Conservation (phyloP, 1,140 invertebrate species). For the Pogonus chalceus region DNA sequence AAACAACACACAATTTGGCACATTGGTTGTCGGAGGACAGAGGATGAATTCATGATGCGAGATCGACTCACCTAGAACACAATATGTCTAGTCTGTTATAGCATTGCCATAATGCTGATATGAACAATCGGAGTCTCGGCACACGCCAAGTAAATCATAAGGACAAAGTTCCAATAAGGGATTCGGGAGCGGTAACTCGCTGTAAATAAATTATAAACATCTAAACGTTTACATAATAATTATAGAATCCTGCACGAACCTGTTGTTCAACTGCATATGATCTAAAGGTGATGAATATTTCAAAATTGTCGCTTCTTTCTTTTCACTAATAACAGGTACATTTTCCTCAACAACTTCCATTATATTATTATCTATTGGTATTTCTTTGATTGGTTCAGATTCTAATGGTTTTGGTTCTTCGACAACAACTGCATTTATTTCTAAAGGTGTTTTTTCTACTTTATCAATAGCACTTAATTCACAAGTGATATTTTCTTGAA, state of each 20-base stretch:
- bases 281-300: background rate
- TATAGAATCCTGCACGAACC: background rate
- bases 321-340: background rate
- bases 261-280: background rate
- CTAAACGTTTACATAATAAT: background rate
- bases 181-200: conserved; percentile 11
- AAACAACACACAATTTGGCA: background rate
- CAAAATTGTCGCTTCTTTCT: background rate
- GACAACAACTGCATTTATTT: background rate
- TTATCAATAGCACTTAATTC: background rate
- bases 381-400: background rate
- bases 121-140: conserved; percentile 23
- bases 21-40: background rate
- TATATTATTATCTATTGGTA: background rate
- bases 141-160: conserved; percentile 24
- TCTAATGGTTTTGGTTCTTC: background rate
- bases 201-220: conserved; percentile 15
- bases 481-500: background rate
- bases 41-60: background rate
- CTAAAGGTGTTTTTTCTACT: too few species aligned
- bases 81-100: background rate
- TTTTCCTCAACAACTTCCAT: background rate
- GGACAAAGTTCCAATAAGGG: conserved; percentile 23
- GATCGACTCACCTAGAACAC: background rate
- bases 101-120: conserved; percentile 20